Percentiles rank a stretch among this genome's conserved stretches.
Conservation (phyloP, 2,113 vertebrate genomes). For the Nematolebias whitei region DNA sequence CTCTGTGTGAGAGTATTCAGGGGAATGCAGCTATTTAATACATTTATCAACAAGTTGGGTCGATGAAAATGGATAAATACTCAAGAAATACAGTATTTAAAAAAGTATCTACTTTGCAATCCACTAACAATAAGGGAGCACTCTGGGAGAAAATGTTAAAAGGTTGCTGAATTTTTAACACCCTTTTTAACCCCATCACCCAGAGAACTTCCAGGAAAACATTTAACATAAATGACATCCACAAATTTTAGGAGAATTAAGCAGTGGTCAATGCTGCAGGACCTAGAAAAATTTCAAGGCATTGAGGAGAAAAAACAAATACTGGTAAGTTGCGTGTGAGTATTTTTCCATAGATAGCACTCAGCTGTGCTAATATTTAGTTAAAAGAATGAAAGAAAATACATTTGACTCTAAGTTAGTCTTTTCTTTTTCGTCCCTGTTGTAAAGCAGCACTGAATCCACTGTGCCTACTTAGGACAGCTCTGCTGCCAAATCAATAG, state of each 20-base stretch:
- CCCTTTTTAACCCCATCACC: constrained; percentile 7
- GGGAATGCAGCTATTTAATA: too few relatives aligned
- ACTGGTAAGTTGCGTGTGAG: neutral
- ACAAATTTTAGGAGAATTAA: neutral
- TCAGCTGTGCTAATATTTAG: neutral
- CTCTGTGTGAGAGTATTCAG: too few relatives aligned
- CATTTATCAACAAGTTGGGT: too few relatives aligned
- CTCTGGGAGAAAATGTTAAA: constrained; percentile 19
- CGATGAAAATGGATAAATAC: too few relatives aligned
- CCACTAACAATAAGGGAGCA: neutral
- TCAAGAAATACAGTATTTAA: too few relatives aligned
- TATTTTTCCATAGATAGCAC: neutral
- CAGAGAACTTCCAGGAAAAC: constrained; percentile 6
- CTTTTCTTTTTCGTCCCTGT: neutral
- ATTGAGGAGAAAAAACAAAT: constrained; percentile 9
- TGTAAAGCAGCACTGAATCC: constrained; percentile 35
- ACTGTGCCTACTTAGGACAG: constrained; percentile 21
- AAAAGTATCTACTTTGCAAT: too few relatives aligned
- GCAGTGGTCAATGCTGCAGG: constrained; percentile 7
- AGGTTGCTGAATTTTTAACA: constrained; percentile 10
- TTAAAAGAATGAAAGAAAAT: constrained; percentile 25
- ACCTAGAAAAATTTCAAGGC: constrained; percentile 10
- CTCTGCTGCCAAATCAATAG: constrained; percentile 42
- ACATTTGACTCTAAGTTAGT: constrained; percentile 32
- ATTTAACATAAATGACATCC: constrained; percentile 1